phyloP scores from a whole-genome alignment of 2,888 invertebrate genomes.

The Andrena bucephala region DNA sequence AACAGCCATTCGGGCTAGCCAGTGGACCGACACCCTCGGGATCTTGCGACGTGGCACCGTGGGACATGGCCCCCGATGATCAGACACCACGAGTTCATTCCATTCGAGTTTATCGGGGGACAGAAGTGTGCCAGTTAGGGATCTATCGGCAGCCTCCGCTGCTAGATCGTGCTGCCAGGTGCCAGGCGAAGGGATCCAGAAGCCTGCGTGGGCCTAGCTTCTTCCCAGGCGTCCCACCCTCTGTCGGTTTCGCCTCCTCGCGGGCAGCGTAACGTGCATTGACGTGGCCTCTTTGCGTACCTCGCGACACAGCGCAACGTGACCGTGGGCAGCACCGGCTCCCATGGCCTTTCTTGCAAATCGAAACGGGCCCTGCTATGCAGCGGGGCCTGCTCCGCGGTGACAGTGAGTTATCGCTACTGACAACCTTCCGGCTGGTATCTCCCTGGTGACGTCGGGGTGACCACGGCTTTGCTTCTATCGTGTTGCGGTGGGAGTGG shows the following conservation, averaged over 20 bases:
- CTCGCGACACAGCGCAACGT: constrained; percentile 35
- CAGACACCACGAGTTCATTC: too few species aligned
- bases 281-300: constrained; percentile 59
- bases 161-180: background rate
- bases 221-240: background rate
- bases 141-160: background rate
- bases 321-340: constrained; percentile 16
- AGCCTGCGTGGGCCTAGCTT: constrained; percentile 1
- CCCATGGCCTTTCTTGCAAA: constrained; percentile 2
- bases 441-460: background rate
- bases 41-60: background rate
- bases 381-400: background rate
- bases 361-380: background rate
- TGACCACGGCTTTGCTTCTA: background rate
- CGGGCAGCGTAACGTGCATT: constrained; percentile 36
- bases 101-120: too few species aligned
- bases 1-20: background rate
- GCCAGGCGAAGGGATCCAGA: background rate
- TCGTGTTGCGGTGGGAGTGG: background rate
- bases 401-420: background rate
- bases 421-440: background rate
- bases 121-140: background rate
- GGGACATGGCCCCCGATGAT: too few species aligned
- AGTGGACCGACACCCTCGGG: background rate
- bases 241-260: constrained; percentile 3